Percentiles rank a stretch among this genome's conserved stretches.
Conservation (phyloP, 2,113 vertebrate species). For the Rhineura floridana region DNA sequence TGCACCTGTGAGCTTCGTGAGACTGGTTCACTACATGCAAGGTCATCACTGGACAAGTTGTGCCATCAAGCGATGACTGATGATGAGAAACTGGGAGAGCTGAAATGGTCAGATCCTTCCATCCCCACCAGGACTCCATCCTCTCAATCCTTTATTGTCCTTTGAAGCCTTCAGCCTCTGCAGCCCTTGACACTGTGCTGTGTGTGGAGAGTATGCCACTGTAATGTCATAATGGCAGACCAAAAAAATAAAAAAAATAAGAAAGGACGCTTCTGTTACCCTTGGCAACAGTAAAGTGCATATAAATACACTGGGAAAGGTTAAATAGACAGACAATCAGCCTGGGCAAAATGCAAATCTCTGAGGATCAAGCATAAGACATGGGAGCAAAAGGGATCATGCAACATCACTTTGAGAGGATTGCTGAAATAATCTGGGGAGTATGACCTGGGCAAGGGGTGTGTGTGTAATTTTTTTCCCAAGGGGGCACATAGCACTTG, state of each 20-base stretch:
- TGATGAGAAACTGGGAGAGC: too few species aligned
- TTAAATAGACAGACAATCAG: not conserved
- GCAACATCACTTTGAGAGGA: not conserved
- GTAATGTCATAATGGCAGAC: not conserved
- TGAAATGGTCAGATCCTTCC: too few species aligned
- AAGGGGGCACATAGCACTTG: not conserved
- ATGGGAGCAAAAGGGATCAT: too few species aligned
- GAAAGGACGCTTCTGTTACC: not conserved
- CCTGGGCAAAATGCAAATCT: fast-evolving
- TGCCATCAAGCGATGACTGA: too few species aligned
- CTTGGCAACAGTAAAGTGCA: not conserved
- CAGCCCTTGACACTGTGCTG: not conserved
- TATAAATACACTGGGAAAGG: not conserved
- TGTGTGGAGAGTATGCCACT: not conserved
- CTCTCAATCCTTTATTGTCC: too few species aligned
- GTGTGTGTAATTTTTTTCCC: not conserved
- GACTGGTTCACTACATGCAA: too few species aligned
- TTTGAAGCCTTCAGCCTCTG: not conserved
- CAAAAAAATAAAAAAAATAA: too few species aligned
- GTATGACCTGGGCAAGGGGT: not conserved
- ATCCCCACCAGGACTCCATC: too few species aligned
- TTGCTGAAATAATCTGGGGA: too few species aligned
- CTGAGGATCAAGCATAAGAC: too few species aligned
- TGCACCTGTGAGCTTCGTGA: too few species aligned
- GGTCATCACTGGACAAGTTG: too few species aligned